Evolutionary conservation across 2,888 invertebrate genomes (phyloP).

Genomic region (Andrena praecox): DNA sequence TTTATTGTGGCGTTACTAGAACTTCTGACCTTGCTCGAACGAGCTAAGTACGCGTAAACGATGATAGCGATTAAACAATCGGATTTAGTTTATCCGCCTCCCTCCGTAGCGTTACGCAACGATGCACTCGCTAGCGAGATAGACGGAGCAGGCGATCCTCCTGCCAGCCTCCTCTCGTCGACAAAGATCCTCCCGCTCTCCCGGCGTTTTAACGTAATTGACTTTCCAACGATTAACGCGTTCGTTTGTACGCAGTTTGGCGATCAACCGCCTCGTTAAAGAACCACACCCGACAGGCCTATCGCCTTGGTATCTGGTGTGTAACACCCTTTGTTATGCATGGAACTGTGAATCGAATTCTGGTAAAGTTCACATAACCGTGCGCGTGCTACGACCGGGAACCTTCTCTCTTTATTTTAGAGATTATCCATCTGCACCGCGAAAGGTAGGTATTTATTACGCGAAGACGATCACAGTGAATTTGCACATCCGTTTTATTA

Average conservation of each 20-base stretch:
- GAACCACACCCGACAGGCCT: neutral
- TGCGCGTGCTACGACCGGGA: no score
- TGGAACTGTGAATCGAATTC: conserved; percentile 18
- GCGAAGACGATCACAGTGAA: neutral
- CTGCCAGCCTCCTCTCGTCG: neutral
- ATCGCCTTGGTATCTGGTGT: neutral
- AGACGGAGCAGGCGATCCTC: neutral
- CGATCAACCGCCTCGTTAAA: neutral
- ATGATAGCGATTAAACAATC: conserved; percentile 47
- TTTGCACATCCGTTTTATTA: neutral
- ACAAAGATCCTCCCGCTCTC: neutral
- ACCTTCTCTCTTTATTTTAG: conserved; percentile 5
- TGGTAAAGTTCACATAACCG: neutral
- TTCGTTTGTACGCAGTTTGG: neutral
- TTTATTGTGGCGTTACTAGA: conserved; percentile 30
- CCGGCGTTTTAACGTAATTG: conserved; percentile 34
- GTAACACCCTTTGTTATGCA: conserved; percentile 7
- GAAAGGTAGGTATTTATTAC: neutral
- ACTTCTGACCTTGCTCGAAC: conserved; percentile 42
- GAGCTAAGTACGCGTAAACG: conserved; percentile 37
- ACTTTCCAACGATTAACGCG: conserved; percentile 26
- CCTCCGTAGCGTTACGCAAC: conserved; percentile 32
- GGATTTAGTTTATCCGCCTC: conserved; percentile 35
- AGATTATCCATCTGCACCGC: neutral
- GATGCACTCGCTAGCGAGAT: neutral